Evolutionary conservation across 2,113 vertebrate species (phyloP).

Genomic region (Apodemus sylvaticus): DNA sequence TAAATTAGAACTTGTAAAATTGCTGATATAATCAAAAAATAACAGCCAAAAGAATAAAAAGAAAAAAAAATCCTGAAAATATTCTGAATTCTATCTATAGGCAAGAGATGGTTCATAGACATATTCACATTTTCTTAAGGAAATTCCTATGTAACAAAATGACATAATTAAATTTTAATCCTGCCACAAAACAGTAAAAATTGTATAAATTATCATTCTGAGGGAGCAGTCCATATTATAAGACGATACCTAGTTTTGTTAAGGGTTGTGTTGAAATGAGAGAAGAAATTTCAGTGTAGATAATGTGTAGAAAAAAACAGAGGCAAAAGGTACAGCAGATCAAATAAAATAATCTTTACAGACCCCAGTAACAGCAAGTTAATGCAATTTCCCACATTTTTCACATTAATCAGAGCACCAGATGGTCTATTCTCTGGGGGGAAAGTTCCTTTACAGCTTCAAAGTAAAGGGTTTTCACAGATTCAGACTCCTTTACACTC

Average conservation of each 20-base stretch:
- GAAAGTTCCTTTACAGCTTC: neutral
- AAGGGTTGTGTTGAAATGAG: neutral
- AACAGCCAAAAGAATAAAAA: too few species aligned
- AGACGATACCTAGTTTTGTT: neutral
- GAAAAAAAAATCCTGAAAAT: conserved; percentile 1
- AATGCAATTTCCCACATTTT: neutral
- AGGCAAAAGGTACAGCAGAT: neutral
- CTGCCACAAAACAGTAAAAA: conserved; percentile 34
- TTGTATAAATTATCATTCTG: neutral
- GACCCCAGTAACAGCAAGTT: neutral
- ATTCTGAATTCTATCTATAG: conserved; percentile 68
- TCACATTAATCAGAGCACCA: neutral
- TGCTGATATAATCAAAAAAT: conserved; percentile 29
- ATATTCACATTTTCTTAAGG: conserved; percentile 41
- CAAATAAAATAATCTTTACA: conserved; percentile 32
- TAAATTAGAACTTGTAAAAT: conserved; percentile 30
- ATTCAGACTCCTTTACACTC: neutral
- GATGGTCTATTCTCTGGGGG: neutral
- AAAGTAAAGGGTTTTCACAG: neutral
- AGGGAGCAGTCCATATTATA: neutral
- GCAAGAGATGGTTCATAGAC: neutral
- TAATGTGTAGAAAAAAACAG: neutral
- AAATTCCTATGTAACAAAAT: conserved; percentile 51
- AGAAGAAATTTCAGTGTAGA: conserved; percentile 33
- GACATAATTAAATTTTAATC: neutral